phyloP scores from a whole-genome alignment of 35 echinoderm and acorn worm species.

The Holothuria glaberrima region DNA sequence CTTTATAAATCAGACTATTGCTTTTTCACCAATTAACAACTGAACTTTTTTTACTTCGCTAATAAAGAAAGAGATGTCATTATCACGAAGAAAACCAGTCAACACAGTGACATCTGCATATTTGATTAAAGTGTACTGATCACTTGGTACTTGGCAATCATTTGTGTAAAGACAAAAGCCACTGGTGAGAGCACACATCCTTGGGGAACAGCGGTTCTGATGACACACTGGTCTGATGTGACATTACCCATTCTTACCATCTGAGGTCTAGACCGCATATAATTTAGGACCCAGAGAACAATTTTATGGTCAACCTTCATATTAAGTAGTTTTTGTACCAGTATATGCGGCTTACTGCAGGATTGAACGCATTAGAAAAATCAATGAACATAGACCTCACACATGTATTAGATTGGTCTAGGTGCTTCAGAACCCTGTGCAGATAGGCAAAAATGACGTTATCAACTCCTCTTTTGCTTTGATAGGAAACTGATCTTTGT shows the following conservation, averaged over 20 bases:
- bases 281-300: slow-evolving; percentile 13
- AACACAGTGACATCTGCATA: slow-evolving; percentile 50
- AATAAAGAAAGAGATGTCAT: slow-evolving; percentile 2
- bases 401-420: slow-evolving; percentile 31
- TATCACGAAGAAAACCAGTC: background rate
- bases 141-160: background rate
- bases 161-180: slow-evolving; percentile 38
- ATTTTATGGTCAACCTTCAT: slow-evolving; percentile 42
- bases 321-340: too few species aligned
- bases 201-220: background rate
- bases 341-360: background rate
- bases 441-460: slow-evolving; percentile 39
- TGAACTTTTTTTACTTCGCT: too few species aligned
- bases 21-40: too few species aligned
- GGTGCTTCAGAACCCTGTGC: slow-evolving; percentile 7
- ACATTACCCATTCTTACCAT: too few species aligned
- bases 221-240: background rate
- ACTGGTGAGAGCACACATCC: slow-evolving; percentile 44
- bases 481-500: background rate
- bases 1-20: too few species aligned
- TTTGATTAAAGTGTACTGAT: slow-evolving; percentile 15
- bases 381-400: slow-evolving; percentile 30
- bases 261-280: too few species aligned
- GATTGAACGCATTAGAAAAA: slow-evolving; percentile 54
- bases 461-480: too few species aligned